Evolutionary conservation across 2,797 vertebrate genomes (phyloP).

Genomic region (Hafferia zeledoni): DNA sequence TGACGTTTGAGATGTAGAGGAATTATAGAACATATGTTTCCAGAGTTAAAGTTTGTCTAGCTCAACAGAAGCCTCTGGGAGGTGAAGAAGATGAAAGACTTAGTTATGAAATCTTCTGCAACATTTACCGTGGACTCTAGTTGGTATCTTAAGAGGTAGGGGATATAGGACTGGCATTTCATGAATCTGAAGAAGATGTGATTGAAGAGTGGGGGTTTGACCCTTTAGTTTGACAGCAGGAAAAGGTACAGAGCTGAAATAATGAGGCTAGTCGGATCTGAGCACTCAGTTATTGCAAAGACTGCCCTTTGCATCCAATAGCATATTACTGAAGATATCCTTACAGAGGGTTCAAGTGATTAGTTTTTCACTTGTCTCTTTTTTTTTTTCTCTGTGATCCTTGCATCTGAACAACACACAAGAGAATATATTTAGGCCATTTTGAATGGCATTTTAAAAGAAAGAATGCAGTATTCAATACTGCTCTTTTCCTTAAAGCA

Average conservation of each 20-base stretch:
- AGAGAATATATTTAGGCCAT: background rate
- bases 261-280: background rate
- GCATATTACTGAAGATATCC: background rate
- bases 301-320: background rate
- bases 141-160: background rate
- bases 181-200: background rate
- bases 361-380: background rate
- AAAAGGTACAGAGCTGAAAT: background rate
- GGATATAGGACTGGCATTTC: background rate
- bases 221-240: background rate
- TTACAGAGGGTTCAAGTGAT: background rate
- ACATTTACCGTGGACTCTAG: rapidly evolving
- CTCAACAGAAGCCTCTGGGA: background rate
- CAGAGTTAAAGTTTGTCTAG: background rate
- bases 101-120: background rate
- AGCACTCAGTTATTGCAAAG: background rate
- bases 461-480: background rate
- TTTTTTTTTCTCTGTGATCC: background rate
- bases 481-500: background rate
- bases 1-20: background rate
- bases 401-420: background rate
- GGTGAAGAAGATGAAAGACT: background rate
- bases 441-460: background rate
- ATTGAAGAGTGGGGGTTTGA: background rate
- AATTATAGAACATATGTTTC: background rate